Percentiles rank a stretch among this genome's conserved stretches.
phyloP scores from a whole-genome alignment of 2,888 invertebrate genomes.

The Allolobophora icterica region DNA sequence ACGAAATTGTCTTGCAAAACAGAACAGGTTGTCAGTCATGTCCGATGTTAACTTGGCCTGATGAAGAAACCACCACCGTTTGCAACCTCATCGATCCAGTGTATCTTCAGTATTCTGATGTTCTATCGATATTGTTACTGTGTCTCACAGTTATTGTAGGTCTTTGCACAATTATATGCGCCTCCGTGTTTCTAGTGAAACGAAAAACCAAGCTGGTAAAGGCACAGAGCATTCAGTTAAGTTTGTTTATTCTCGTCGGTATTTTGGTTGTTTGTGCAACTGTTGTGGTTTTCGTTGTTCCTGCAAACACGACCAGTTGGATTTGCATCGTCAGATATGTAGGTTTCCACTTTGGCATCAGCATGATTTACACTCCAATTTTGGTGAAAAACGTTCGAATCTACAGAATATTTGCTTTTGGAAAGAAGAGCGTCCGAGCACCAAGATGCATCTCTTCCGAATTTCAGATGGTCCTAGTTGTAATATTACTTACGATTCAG shows the following conservation, averaged over 20 bases:
- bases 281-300: constrained; percentile 28
- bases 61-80: not conserved
- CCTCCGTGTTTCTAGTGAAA: not conserved
- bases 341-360: constrained; percentile 41
- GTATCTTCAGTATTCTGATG: constrained; percentile 31
- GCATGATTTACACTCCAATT: constrained; percentile 42
- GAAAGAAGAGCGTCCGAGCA: constrained; percentile 40
- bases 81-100: constrained; percentile 34
- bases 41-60: constrained; percentile 30
- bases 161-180: not conserved
- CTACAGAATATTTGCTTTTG: constrained; percentile 52
- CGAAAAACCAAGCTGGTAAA: constrained; percentile 41
- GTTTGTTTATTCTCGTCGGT: constrained; percentile 41
- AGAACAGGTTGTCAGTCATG: constrained; percentile 25
- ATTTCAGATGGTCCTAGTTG: constrained; percentile 39
- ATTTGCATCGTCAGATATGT: constrained; percentile 32
- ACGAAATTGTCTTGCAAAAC: constrained; percentile 25
- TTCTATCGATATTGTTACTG: constrained; percentile 31
- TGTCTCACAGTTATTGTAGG: constrained; percentile 35
- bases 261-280: constrained; percentile 31
- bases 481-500: not conserved
- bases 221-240: constrained; percentile 41
- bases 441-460: constrained; percentile 34
- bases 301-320: not conserved
- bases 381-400: constrained; percentile 52